Evolutionary conservation across 1,140 invertebrate genomes (phyloP).

Genomic region (Cherax quadricarinatus): DNA sequence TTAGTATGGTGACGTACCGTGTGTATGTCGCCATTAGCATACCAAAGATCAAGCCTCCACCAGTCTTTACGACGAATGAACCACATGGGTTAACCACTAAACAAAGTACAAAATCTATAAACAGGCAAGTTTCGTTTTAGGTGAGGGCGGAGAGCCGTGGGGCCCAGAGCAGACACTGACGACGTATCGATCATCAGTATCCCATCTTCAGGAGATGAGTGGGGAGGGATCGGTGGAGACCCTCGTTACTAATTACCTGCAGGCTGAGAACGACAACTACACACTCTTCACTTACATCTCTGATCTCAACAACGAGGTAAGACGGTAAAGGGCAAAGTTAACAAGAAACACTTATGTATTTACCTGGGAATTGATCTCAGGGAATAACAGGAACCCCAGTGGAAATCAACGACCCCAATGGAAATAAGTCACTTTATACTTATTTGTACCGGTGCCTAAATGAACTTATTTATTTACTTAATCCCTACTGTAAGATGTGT

Average conservation of each 20-base stretch:
- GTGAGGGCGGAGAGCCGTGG: slow-evolving; percentile 38
- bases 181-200: slow-evolving; percentile 51
- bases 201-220: slow-evolving; percentile 56
- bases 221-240: slow-evolving; percentile 54
- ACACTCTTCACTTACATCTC: slow-evolving; percentile 61
- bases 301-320: slow-evolving; percentile 61
- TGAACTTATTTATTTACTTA: no score
- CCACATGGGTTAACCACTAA: no score
- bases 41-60: no score
- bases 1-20: no score
- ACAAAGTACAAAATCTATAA: no score
- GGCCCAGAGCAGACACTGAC: slow-evolving; percentile 54
- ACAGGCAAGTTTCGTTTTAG: neutral
- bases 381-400: no score
- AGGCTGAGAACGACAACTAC: slow-evolving; percentile 61
- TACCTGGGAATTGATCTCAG: neutral
- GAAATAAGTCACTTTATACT: no score
- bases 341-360: neutral
- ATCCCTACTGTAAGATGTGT: no score
- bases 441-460: no score
- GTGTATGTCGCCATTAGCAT: no score
- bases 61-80: no score
- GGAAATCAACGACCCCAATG: no score
- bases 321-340: neutral
- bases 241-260: slow-evolving; percentile 51